phyloP scores from a whole-genome alignment of 92 coral and sea anemone genomes.

The Zoanthus sansibaricus region DNA sequence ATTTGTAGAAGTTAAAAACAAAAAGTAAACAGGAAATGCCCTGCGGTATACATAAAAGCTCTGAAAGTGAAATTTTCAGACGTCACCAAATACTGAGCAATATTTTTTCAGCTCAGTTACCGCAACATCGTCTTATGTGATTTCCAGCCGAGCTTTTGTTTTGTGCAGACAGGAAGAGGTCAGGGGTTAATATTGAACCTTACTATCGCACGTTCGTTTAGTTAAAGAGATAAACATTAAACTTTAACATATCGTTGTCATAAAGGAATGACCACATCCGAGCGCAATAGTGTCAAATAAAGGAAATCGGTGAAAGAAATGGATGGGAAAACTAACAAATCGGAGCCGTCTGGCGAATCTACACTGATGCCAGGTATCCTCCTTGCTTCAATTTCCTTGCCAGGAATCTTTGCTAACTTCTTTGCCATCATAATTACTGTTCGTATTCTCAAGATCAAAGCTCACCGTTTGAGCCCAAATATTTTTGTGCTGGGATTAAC shows the following conservation, averaged over 20 bases:
- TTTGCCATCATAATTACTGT: slow-evolving; percentile 6
- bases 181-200: background rate
- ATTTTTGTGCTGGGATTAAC: slow-evolving; percentile 28
- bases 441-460: slow-evolving; percentile 29
- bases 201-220: background rate
- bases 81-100: too few relatives aligned
- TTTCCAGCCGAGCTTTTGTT: background rate
- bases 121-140: background rate
- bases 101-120: background rate
- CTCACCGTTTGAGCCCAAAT: slow-evolving; percentile 30
- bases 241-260: background rate
- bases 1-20: background rate
- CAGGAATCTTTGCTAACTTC: slow-evolving; percentile 22
- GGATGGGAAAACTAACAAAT: background rate
- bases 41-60: too few relatives aligned
- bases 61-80: background rate
- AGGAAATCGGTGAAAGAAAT: background rate
- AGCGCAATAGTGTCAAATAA: background rate
- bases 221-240: background rate
- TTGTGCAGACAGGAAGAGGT: background rate
- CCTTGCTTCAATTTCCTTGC: background rate
- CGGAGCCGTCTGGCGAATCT: background rate
- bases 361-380: background rate
- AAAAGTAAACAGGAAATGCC: background rate
- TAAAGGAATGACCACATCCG: background rate